These are phyloP conservation scores for Tubulanus polymorphus DNA, from an alignment of 2,888 invertebrate species.

Conservation along the genomic window DNA sequence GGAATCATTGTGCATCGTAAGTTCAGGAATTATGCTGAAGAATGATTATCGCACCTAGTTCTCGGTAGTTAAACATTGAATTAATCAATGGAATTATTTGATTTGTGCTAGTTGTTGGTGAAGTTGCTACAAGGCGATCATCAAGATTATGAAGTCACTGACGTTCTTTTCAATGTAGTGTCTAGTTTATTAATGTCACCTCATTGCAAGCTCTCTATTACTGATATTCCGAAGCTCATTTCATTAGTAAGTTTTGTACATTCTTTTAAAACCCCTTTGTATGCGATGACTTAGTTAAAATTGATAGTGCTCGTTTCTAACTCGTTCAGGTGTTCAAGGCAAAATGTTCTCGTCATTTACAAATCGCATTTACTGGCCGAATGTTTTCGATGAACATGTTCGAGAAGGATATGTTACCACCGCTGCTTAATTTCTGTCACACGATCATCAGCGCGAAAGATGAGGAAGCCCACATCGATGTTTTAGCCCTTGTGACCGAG, in stretches of 20 bases:
- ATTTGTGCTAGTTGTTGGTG: too few species aligned
- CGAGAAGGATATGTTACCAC: slow-evolving; percentile 38
- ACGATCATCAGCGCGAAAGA: slow-evolving; percentile 3
- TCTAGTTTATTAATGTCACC: slow-evolving; percentile 25
- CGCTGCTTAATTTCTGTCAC: slow-evolving; percentile 32
- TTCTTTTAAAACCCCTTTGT: background rate
- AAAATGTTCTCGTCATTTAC: slow-evolving; percentile 15
- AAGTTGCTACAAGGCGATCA: too few species aligned
- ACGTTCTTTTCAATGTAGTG: slow-evolving; percentile 22
- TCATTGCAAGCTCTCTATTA: slow-evolving; percentile 24
- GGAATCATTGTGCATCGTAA: too few species aligned
- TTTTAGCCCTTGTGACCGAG: slow-evolving; percentile 63
- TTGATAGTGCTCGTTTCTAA: background rate
- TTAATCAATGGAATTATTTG: too few species aligned
- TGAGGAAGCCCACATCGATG: slow-evolving; percentile 39
- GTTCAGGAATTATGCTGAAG: too few species aligned
- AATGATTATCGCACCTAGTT: too few species aligned
- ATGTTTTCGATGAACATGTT: slow-evolving; percentile 51
- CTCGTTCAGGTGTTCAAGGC: slow-evolving; percentile 29
- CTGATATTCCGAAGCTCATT: slow-evolving; percentile 26
- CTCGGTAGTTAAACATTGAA: too few species aligned
- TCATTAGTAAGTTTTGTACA: slow-evolving; percentile 20
- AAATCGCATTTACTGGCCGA: slow-evolving; percentile 28
- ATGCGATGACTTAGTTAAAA: background rate
- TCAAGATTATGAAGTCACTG: slow-evolving; percentile 17